Percentiles rank a stretch among this genome's conserved stretches.
Conservation (phyloP, 2,113 vertebrate species). For the Colistium nudipinnis region DNA sequence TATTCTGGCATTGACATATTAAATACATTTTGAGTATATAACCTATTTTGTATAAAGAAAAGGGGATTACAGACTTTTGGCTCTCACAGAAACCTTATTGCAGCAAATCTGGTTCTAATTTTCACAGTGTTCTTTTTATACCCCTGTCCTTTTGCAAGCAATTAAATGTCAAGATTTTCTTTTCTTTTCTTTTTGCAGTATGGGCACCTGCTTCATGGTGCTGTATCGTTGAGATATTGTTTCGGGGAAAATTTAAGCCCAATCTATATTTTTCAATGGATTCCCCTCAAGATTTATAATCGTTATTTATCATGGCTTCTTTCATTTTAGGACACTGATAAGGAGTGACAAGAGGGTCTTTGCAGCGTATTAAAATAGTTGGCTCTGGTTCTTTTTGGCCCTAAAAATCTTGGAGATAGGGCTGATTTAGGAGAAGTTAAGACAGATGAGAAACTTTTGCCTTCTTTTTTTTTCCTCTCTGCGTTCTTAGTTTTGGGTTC, state of each 20-base stretch:
- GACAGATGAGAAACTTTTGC: conserved; percentile 29
- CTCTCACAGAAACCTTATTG: conserved; percentile 23
- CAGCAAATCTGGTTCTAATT: conserved; percentile 59
- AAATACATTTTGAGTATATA: conserved; percentile 19
- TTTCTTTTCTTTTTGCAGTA: conserved; percentile 3
- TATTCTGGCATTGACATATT: conserved; percentile 16
- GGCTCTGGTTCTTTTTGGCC: conserved; percentile 41
- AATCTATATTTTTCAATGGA: conserved; percentile 22
- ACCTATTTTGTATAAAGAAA: conserved; percentile 16
- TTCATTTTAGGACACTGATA: conserved; percentile 29
- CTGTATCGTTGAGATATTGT: conserved; percentile 10
- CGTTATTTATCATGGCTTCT: conserved; percentile 17
- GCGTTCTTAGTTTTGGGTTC: conserved; percentile 29
- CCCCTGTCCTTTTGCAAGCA: conserved; percentile 55
- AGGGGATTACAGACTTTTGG: conserved; percentile 6
- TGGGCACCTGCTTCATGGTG: conserved; percentile 52
- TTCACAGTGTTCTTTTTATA: conserved; percentile 37
- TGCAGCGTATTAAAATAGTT: conserved; percentile 38
- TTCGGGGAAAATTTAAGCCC: conserved; percentile 1
- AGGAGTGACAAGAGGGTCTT: conserved; percentile 37
- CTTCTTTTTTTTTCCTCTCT: conserved; percentile 20
- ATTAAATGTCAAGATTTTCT: conserved; percentile 43
- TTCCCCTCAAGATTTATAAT: conserved; percentile 9
- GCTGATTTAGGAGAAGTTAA: conserved; percentile 43
- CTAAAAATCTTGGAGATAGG: conserved; percentile 29